Evolutionary conservation across 2,113 vertebrate genomes (phyloP), one percentile per base, ranked within the genome.

Genomic region (Heterochromis multidens): DNA sequence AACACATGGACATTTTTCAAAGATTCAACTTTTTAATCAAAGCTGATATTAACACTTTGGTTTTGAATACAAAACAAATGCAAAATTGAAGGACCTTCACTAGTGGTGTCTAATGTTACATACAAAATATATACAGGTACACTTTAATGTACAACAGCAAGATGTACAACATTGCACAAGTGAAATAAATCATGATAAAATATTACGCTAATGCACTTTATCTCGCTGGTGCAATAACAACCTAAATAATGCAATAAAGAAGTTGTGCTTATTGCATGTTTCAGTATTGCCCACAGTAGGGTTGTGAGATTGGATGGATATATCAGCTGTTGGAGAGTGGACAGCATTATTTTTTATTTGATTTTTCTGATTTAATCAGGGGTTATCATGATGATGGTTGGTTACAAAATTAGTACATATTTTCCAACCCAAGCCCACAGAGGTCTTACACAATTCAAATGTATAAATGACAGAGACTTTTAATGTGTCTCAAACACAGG

Each of bases 311-410:
- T 35, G 33, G 33, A 35, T 59, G 25, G 25, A 4, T 27, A 3
- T 8, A 59, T 59, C 25, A 27, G 23, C 13, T 59, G 25, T 8
- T 59, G 25, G 57, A 59, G 14, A 59, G 4, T 59, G 0, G 25
- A 59, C 57, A 8, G 23, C 57, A 59, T 2, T 5, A 27, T 59
- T 59, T 59, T 0, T 8, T 57, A 57, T 57, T 25, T 13, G 56
- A 57, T 4, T 57, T 57, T 12, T 23, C n/a, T 0, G 60, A 61
- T 61, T 61, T 61, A 0, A 61, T 61, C 27, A 61, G 16, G 49
- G 8, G 17, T 61, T 17, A 4, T 31, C 27, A 19, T 21, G 19
- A 10, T 0, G 0, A 54, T 0, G 13, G 13, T 2, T 59, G 25
- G 57, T 27, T 27, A 13, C 25, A 59, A 7, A 49, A 49, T 49